These are phyloP conservation scores for Rhagonycha fulva DNA, from an alignment of 2,888 invertebrate species.

Conservation along the genomic window DNA sequence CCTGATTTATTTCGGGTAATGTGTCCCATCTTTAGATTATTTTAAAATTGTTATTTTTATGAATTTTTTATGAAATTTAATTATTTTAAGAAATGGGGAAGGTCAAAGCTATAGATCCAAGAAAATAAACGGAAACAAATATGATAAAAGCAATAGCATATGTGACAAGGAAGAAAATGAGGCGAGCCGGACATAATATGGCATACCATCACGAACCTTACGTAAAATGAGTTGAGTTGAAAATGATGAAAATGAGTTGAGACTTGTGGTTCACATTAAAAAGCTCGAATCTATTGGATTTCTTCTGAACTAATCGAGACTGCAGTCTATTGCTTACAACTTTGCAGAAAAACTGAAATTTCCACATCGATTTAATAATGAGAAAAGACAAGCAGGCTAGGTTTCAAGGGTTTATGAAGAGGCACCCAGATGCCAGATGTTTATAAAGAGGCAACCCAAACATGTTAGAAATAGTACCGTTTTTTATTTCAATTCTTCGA, in stretches of 20 bases:
- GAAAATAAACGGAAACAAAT: no score
- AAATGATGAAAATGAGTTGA: constrained; percentile 28
- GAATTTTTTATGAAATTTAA: no score
- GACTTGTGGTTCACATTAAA: constrained; percentile 30
- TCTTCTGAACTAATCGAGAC: not conserved
- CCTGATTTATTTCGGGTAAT: no score
- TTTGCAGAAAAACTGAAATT: constrained; percentile 2
- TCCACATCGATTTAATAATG: constrained; percentile 20
- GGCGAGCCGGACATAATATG: not conserved
- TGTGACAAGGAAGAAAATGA: not conserved
- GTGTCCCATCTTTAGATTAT: no score
- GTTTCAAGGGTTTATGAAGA: constrained; percentile 36
- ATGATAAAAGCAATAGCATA: no score
- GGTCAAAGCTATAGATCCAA: no score
- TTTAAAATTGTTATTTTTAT: no score
- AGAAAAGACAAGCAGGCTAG: constrained; percentile 37
- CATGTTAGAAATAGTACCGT: no score
- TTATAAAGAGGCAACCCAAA: no score
- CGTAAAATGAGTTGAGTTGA: no score
- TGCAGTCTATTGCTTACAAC: not conserved
- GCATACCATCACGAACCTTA: not conserved
- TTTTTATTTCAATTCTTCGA: no score
- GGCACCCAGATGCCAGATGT: constrained; percentile 34
- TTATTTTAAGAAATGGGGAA: no score
- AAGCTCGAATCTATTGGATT: constrained; percentile 18